phyloP scores from a whole-genome alignment of 2,888 invertebrate species.

The Sarcophaga subvicina region DNA sequence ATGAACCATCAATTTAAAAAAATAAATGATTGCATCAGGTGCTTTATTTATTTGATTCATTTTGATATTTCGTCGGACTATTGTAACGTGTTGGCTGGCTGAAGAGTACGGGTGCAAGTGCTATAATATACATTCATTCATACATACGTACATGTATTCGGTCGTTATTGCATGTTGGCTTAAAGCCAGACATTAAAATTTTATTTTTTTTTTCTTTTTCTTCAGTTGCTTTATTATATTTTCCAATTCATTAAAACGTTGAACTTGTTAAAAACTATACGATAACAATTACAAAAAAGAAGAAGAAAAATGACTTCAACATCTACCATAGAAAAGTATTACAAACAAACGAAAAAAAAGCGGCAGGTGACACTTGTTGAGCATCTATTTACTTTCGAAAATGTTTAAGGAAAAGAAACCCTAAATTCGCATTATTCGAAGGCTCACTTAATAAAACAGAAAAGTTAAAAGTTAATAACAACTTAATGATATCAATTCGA shows the following conservation, averaged over 20 bases:
- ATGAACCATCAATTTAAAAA: constrained; percentile 50
- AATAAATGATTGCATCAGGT: constrained; percentile 66
- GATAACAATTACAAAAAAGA: constrained; percentile 17
- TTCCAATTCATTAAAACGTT: constrained; percentile 66
- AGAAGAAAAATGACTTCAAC: constrained; percentile 6
- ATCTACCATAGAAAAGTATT: constrained; percentile 38
- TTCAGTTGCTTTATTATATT: constrained; percentile 41
- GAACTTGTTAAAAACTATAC: constrained; percentile 60
- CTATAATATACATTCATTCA: neutral
- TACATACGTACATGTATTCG: constrained; percentile 12
- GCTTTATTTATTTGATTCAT: constrained; percentile 14
- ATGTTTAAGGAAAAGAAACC: too few relatives aligned
- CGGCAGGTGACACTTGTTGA: constrained; percentile 39
- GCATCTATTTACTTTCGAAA: neutral
- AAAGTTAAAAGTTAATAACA: too few relatives aligned
- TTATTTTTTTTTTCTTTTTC: constrained; percentile 29
- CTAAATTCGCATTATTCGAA: too few relatives aligned
- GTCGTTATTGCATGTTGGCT: constrained; percentile 62
- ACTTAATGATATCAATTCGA: too few relatives aligned
- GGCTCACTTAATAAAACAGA: too few relatives aligned
- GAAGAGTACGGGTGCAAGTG: too few relatives aligned
- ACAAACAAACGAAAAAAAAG: neutral
- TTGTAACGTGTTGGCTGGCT: constrained; percentile 31
- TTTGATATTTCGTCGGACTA: constrained; percentile 6
- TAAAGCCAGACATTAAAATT: constrained; percentile 62